A percentile compares a stretch with the other conserved stretches of the same genome.
Evolutionary conservation across 2,797 vertebrate genomes (phyloP).

Genomic region (Arrhamphus sclerolepis): DNA sequence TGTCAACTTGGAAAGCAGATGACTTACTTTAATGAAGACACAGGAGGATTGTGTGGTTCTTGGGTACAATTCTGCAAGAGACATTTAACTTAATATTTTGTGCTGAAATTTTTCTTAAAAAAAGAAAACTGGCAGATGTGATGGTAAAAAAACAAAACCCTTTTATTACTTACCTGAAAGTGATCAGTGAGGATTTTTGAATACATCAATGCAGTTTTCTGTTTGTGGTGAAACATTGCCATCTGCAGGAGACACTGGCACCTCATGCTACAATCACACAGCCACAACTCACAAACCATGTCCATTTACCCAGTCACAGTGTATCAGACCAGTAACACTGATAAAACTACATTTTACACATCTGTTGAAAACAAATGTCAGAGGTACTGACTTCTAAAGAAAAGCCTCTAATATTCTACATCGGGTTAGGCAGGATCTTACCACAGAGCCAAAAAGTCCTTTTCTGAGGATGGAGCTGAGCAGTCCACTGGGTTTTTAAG

Average conservation of each 20-base stretch:
- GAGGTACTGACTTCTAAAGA: neutral
- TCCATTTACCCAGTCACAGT: too few relatives aligned
- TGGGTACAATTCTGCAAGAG: conserved; percentile 80
- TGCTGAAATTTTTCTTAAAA: neutral
- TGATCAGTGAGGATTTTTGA: conserved; percentile 90
- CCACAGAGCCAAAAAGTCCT: conserved; percentile 90
- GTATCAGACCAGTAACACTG: too few relatives aligned
- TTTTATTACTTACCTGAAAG: conserved; percentile 84
- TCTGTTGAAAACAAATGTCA: too few relatives aligned
- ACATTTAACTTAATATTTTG: neutral
- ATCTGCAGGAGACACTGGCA: conserved; percentile 94
- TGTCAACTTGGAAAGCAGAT: neutral
- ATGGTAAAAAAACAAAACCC: neutral
- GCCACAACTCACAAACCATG: neutral
- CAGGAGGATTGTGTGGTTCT: conserved; percentile 81
- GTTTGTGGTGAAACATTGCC: conserved; percentile 92
- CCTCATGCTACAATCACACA: conserved; percentile 82
- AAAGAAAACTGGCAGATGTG: neutral
- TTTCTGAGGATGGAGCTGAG: conserved; percentile 80
- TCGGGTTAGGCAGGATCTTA: conserved; percentile 56
- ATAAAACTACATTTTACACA: too few relatives aligned
- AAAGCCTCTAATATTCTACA: neutral
- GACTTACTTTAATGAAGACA: conserved; percentile 84
- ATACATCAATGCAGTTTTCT: conserved; percentile 89
- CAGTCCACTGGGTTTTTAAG: conserved; percentile 84